Evolutionary conservation across 2,797 vertebrate genomes (phyloP).

Genomic region (Cuniculus paca): DNA sequence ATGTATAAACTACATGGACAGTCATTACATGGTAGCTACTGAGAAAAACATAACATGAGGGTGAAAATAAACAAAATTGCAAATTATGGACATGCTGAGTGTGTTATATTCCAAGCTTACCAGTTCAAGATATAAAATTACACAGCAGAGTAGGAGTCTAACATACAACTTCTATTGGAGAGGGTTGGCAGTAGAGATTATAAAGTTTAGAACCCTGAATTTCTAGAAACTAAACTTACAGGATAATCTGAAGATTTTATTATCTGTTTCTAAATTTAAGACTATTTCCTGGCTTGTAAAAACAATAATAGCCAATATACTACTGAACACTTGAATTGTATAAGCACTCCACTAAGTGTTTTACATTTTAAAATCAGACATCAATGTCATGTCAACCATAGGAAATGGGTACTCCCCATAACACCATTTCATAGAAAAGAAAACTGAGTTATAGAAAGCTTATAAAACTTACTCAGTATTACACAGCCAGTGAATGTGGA

Average conservation of each 20-base stretch:
- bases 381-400: background rate
- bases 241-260: background rate
- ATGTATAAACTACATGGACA: background rate
- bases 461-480: constrained; percentile 3
- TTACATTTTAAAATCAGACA: background rate
- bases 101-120: background rate
- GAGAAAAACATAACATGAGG: constrained; percentile 7
- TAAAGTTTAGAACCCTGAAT: constrained; percentile 36
- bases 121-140: background rate
- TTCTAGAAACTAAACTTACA: constrained; percentile 55
- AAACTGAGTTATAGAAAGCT: constrained; percentile 3
- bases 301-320: background rate
- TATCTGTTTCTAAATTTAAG: constrained; percentile 33
- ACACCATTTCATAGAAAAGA: background rate
- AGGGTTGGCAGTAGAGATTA: background rate
- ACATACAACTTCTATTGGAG: constrained; percentile 2
- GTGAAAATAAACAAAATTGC: constrained; percentile 7
- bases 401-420: background rate
- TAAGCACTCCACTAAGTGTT: constrained; percentile 23
- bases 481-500: background rate
- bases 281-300: constrained; percentile 53
- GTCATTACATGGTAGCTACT: background rate
- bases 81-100: background rate
- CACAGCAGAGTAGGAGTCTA: background rate
- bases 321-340: constrained; percentile 11